These are phyloP conservation scores for Tuberolachnus salignus DNA, from an alignment of 2,888 invertebrate species.

Conservation along the genomic window DNA sequence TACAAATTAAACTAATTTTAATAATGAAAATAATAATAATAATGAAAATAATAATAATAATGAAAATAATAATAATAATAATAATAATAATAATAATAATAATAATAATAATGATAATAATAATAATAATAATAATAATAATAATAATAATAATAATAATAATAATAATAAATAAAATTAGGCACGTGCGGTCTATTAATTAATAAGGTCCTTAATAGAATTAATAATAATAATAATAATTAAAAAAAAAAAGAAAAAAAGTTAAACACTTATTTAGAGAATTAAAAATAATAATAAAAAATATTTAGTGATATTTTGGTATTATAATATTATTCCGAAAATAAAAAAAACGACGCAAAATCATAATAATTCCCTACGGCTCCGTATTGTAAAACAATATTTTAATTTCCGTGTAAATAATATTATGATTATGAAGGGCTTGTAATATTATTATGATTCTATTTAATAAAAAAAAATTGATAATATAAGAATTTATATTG, in stretches of 20 bases:
- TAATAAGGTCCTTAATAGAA: too few relatives aligned
- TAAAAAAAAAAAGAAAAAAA: slow-evolving; percentile 20
- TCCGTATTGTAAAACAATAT: too few relatives aligned
- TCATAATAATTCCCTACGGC: too few relatives aligned
- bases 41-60: slow-evolving; percentile 12
- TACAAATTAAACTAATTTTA: slow-evolving; percentile 32
- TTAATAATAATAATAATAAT: not conserved
- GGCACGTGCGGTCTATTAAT: too few relatives aligned
- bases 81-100: slow-evolving; percentile 20
- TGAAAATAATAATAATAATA: not conserved
- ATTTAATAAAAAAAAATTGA: slow-evolving; percentile 11
- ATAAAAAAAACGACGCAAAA: too few relatives aligned
- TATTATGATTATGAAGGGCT: not conserved
- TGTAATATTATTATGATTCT: not conserved
- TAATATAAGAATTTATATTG: not conserved
- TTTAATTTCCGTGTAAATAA: too few relatives aligned
- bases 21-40: slow-evolving; percentile 33
- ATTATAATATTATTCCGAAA: too few relatives aligned
- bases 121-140: not conserved
- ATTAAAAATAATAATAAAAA: not conserved
- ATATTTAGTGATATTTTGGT: too few relatives aligned
- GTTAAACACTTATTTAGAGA: not conserved
- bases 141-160: not conserved
- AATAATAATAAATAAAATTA: not conserved
- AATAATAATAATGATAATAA: not conserved